Evolutionary conservation across 2,797 vertebrate species (phyloP).

Genomic region (Bucorvus abyssinicus): DNA sequence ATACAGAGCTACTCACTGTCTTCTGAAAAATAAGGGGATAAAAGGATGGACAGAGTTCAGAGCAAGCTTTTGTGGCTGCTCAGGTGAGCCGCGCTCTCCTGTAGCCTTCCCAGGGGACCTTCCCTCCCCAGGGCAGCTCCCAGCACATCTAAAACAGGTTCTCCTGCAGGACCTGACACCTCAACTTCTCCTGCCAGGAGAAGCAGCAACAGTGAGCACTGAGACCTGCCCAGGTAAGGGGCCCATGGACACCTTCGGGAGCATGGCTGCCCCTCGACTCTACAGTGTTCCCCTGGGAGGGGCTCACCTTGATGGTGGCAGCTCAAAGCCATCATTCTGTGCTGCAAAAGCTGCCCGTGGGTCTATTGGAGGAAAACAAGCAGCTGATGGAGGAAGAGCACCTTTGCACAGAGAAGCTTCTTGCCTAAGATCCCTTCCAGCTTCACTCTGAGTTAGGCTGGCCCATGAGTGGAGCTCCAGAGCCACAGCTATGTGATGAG

Average conservation of each 20-base stretch:
- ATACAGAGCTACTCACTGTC: accelerated
- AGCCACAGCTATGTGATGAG: background rate
- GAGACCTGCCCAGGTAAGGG: background rate
- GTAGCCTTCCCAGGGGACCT: background rate
- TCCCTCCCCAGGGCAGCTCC: background rate
- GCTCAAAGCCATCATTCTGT: background rate
- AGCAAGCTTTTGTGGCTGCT: background rate
- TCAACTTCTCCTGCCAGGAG: background rate
- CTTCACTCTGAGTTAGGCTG: background rate
- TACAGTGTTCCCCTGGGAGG: accelerated
- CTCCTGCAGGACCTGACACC: background rate
- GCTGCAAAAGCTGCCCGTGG: background rate
- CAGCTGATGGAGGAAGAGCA: background rate
- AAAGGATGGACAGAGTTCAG: background rate
- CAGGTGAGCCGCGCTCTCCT: background rate
- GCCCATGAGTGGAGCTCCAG: background rate
- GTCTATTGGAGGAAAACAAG: background rate
- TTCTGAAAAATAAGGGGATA: accelerated
- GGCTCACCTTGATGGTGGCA: background rate
- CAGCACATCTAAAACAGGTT: background rate
- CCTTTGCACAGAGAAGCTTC: background rate
- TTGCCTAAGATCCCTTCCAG: background rate
- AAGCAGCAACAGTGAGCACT: accelerated
- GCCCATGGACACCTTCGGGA: accelerated
- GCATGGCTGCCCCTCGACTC: background rate